Percentiles rank a stretch among this genome's conserved stretches.
phyloP scores from a whole-genome alignment of 1,140 invertebrate genomes.

The Trichonephila inaurata region DNA sequence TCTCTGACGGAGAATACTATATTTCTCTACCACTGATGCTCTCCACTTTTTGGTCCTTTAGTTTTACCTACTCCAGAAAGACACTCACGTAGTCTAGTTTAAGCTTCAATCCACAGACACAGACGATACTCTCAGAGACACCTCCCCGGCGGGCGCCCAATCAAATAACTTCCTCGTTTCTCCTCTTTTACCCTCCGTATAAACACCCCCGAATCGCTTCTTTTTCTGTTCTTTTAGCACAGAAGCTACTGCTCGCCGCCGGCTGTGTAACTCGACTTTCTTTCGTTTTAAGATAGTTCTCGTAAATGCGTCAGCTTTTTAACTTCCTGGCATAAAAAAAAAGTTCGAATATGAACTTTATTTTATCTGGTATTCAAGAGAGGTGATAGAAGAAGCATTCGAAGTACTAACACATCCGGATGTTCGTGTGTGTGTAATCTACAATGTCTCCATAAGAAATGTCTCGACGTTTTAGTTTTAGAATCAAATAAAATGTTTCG shows the following conservation, averaged over 20 bases:
- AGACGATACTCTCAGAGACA: not conserved
- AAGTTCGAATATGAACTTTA: slow-evolving; percentile 11
- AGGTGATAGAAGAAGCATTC: not conserved
- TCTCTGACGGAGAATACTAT: not conserved
- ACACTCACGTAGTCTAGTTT: not conserved
- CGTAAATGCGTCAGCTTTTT: not conserved
- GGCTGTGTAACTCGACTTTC: not conserved
- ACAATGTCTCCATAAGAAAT: not conserved
- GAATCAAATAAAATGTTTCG: not conserved
- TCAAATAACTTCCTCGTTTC: not conserved
- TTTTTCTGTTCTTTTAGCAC: not conserved
- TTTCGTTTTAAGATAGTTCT: not conserved
- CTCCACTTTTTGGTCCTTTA: not conserved
- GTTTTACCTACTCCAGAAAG: not conserved
- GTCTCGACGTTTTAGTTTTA: not conserved
- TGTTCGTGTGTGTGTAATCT: not conserved
- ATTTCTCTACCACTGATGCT: not conserved
- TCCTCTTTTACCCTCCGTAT: not conserved
- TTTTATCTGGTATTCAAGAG: slow-evolving; percentile 5
- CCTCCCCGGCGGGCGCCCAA: no score
- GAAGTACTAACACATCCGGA: not conserved
- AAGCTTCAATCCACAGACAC: not conserved
- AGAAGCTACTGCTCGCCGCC: no score
- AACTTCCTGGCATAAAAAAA: not conserved
- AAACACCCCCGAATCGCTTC: not conserved